phyloP scores from a whole-genome alignment of 2,888 invertebrate species.

The Philaethria dido region DNA sequence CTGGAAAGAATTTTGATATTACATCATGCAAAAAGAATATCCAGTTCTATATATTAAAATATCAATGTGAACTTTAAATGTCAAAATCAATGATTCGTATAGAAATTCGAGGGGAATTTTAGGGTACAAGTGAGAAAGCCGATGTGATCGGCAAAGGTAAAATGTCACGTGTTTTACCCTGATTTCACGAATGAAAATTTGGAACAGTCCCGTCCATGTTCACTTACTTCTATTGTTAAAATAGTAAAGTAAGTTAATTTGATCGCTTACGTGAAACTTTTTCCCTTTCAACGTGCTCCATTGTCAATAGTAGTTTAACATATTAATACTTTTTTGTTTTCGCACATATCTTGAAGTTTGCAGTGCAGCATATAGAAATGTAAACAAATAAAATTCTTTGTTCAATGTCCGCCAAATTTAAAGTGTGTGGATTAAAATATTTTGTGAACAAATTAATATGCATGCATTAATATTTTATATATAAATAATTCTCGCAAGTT shows the following conservation, averaged over 20 bases:
- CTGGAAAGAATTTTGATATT: not conserved
- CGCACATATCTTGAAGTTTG: not conserved
- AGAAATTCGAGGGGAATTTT: conserved; percentile 30
- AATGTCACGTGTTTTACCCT: conserved; percentile 41
- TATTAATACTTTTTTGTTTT: conserved; percentile 57
- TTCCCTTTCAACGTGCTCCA: conserved; percentile 71
- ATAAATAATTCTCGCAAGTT: not conserved
- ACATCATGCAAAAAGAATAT: not conserved
- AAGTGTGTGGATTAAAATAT: too few species aligned
- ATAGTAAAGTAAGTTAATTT: conserved; percentile 53
- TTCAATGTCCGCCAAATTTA: not conserved
- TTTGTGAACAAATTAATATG: not conserved
- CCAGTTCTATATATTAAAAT: conserved; percentile 54
- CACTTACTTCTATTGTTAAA: conserved; percentile 41
- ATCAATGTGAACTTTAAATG: conserved; percentile 80
- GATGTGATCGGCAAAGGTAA: conserved; percentile 28
- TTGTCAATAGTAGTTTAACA: conserved; percentile 63
- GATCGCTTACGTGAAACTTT: conserved; percentile 69
- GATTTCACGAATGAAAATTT: conserved; percentile 19
- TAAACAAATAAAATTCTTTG: not conserved
- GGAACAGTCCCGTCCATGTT: conserved; percentile 30
- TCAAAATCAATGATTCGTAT: conserved; percentile 62
- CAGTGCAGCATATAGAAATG: not conserved
- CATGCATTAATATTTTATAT: not conserved
- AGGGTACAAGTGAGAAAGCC: conserved; percentile 29